phyloP scores from a whole-genome alignment of 2,888 invertebrate genomes.

The Uropetala carovei region DNA sequence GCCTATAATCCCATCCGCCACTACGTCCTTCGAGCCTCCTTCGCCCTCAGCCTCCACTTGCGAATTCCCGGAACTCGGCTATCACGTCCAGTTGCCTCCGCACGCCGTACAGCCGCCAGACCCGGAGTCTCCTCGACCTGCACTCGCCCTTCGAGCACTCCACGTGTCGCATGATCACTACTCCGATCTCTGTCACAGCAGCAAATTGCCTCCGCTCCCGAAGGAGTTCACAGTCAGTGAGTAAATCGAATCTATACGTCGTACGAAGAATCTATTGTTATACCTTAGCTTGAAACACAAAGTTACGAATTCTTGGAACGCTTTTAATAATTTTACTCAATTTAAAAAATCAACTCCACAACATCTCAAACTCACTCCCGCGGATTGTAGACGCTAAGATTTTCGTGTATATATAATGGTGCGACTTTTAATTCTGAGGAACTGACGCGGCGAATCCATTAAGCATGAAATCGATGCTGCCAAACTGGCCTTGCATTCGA shows the following conservation, averaged over 20 bases:
- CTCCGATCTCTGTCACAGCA: slow-evolving; percentile 76
- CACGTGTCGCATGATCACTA: slow-evolving; percentile 79
- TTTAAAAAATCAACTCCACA: too few species aligned
- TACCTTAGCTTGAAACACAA: too few species aligned
- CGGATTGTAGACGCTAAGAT: too few species aligned
- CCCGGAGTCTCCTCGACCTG: slow-evolving; percentile 76
- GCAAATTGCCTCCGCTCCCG: slow-evolving; percentile 73
- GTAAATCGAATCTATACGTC: background rate
- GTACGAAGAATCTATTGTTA: too few species aligned
- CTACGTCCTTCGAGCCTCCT: slow-evolving; percentile 72
- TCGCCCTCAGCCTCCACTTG: slow-evolving; percentile 72
- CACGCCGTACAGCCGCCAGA: slow-evolving; percentile 78
- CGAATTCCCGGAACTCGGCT: slow-evolving; percentile 77
- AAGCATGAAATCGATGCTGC: too few species aligned
- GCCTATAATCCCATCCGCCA: slow-evolving; percentile 72
- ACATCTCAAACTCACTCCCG: too few species aligned
- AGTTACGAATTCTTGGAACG: too few species aligned
- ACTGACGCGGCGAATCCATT: too few species aligned
- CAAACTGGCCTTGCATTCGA: too few species aligned
- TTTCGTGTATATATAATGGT: too few species aligned
- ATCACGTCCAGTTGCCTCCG: slow-evolving; percentile 78
- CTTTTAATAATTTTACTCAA: too few species aligned
- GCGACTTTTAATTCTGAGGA: too few species aligned
- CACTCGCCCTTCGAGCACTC: slow-evolving; percentile 78
- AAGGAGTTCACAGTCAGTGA: slow-evolving; percentile 70